phyloP scores from a whole-genome alignment of 2,888 invertebrate genomes.

The Eucriotettix oculatus region DNA sequence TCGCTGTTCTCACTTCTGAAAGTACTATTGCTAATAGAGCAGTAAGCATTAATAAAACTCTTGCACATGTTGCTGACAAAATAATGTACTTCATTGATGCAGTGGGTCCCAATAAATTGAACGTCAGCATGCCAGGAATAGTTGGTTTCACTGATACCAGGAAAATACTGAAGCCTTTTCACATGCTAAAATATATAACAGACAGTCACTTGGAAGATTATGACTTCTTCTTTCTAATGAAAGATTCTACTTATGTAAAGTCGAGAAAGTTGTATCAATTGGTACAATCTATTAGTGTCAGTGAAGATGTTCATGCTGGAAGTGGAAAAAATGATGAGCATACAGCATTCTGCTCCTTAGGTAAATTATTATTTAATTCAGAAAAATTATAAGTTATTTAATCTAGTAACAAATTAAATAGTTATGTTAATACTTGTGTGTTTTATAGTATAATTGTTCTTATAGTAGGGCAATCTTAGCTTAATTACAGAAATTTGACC shows the following conservation, averaged over 20 bases:
- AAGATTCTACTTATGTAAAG: slow-evolving; percentile 74
- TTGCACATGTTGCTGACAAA: slow-evolving; percentile 69
- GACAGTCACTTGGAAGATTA: slow-evolving; percentile 80
- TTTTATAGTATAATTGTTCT: too few relatives aligned
- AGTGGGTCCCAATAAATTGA: slow-evolving; percentile 29
- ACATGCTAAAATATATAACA: slow-evolving; percentile 73
- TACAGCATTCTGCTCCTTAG: slow-evolving; percentile 48
- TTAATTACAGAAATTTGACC: too few relatives aligned
- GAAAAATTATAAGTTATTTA: too few relatives aligned
- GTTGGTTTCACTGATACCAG: slow-evolving; percentile 75
- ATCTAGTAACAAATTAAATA: too few relatives aligned
- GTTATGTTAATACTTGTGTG: too few relatives aligned
- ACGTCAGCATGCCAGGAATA: slow-evolving; percentile 37
- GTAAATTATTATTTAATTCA: slow-evolving; percentile 23
- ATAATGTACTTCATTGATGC: slow-evolving; percentile 57
- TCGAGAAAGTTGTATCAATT: slow-evolving; percentile 55
- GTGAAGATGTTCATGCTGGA: slow-evolving; percentile 73
- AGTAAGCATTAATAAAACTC: slow-evolving; percentile 72
- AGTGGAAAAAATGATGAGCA: slow-evolving; percentile 31
- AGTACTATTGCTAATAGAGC: slow-evolving; percentile 55
- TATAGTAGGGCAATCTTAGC: too few relatives aligned
- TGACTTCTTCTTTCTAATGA: slow-evolving; percentile 81
- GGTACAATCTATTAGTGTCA: slow-evolving; percentile 63
- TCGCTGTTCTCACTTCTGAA: slow-evolving; percentile 67
- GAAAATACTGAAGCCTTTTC: slow-evolving; percentile 63